Base-by-base conservation (phyloP, 2,113 vertebrate genomes). In the Himantopus leucocephalus region DNA sequence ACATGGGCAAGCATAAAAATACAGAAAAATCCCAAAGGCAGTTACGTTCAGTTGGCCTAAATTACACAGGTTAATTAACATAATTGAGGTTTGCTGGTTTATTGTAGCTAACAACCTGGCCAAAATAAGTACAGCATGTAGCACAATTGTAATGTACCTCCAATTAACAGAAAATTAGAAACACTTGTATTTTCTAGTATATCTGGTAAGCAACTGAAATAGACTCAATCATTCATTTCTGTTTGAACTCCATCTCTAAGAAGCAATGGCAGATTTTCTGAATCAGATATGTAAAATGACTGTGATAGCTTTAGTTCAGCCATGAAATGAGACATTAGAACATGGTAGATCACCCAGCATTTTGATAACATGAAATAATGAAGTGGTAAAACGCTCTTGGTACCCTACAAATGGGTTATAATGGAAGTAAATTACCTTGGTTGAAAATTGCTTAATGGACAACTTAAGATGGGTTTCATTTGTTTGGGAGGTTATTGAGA, bases 341-440 rank as follows among this genome's bases (percentile, higher is more conserved):
- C 59, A 9, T 2, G 52, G 77, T 82, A 90, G 92, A 77, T 97
- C 94, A 97, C 64, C 39, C 94, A 71, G 91, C 60, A 60, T 72
- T 72, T 78, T 55, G 20, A 74, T 55, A 47, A 30, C 52, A 21
- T 37, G 24, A 88, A 96, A 76, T 89, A 75, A 73, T 55, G 76
- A 92, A 39, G 21, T 45, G 63, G 32, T 84, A 68, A 80, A 91
- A 89, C 53, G 60, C 48, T 92, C 32, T 70, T 59, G 56, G 32
- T 55, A 34, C 21, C 26, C 48, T 75, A 45, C 58, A 59, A 66
- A 64, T 58, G 80, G 71, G 56, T 76, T 75, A 34, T 66, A 41
- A 7, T 66, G 58, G 62, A 72, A 89, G n/a, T 64, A 48, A 64
- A 87, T 50, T 52, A 35, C 39, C 12, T 4, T 5, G 26, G 41